Evolutionary conservation across 2,797 vertebrate genomes (phyloP).

Genomic region (Sebastes variabilis): DNA sequence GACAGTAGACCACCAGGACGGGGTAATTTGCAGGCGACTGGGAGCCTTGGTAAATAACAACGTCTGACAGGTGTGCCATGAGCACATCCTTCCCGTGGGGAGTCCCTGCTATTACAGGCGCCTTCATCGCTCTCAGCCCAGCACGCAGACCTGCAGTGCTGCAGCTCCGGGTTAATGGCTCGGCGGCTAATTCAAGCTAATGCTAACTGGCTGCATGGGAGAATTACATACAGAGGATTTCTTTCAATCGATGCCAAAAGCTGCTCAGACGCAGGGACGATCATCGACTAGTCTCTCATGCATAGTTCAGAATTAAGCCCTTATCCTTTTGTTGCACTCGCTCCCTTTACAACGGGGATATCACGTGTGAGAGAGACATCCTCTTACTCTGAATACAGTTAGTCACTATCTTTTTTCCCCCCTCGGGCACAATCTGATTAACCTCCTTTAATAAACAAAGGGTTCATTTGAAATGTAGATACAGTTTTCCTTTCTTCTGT

Average conservation of each 20-base stretch:
- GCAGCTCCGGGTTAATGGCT: slow-evolving; percentile 34
- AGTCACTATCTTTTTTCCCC: slow-evolving; percentile 29
- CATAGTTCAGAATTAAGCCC: slow-evolving; percentile 10
- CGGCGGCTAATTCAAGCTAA: slow-evolving; percentile 21
- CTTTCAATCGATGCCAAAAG: slow-evolving; percentile 12
- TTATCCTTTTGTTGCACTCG: slow-evolving; percentile 24
- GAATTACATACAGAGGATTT: neutral
- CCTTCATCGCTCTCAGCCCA: slow-evolving; percentile 34
- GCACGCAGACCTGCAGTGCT: slow-evolving; percentile 31
- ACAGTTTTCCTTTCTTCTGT: slow-evolving; percentile 27
- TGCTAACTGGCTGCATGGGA: slow-evolving; percentile 27
- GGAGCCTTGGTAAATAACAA: slow-evolving; percentile 70
- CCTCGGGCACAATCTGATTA: slow-evolving; percentile 60
- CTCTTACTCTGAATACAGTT: slow-evolving; percentile 34
- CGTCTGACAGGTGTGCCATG: slow-evolving; percentile 73
- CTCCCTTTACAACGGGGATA: slow-evolving; percentile 22
- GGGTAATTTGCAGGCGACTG: slow-evolving; percentile 69
- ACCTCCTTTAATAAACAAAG: slow-evolving; percentile 43
- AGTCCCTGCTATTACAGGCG: slow-evolving; percentile 60
- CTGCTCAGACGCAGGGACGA: slow-evolving; percentile 23
- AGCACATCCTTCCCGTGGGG: slow-evolving; percentile 55
- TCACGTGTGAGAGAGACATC: slow-evolving; percentile 17
- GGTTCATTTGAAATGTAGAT: slow-evolving; percentile 49
- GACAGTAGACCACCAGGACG: slow-evolving; percentile 63
- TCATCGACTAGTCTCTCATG: slow-evolving; percentile 29